Evolutionary conservation across 2,888 invertebrate genomes (phyloP), one percentile per base, ranked within the genome.

Genomic region (Protodeltote pygarga): DNA sequence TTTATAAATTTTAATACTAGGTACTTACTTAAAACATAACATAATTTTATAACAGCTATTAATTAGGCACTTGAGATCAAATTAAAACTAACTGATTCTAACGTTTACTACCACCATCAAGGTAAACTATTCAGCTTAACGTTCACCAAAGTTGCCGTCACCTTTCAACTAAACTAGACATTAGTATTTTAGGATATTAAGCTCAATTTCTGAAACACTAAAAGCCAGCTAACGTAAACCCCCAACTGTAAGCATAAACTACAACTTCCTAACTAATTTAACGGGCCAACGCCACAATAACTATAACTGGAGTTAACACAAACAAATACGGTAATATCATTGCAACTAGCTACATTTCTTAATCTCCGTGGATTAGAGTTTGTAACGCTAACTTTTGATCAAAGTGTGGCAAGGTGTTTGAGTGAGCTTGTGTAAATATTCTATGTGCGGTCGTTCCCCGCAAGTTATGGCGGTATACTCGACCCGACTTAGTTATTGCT

Each of bases 341-440:
- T 40, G 15, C 57, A 25, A 14, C 11, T 45, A 37, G n/a, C 28
- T 45, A n/a, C 34, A 31, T 57, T 61, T 64, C 44, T 40, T 66
- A 33, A 67, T 63, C 52, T 47, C 47, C 10, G 23, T 20, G 48
- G 64, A 58, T 67, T 52, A 63, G 28, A 28, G 44, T 28, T 15
- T 24, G 45, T 28, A 40, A 32, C 16, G 19, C 27, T 46, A 65
- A 68, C 52, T 65, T 71, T 66, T 51, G 73, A 71, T 75, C 71
- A 76, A 75, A 71, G 58, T 34, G 31, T 50, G 35, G 54, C 31
- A 54, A 51, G 52, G 53, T 57, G 54, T 61, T 57, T 48, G 53
- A 63, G 55, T 54, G 55, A 65, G 63, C 54, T 57, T 25, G 52
- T 65, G 73, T 81, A 77, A 81, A 81, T 81, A 81, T 81, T 81